phyloP scores from a whole-genome alignment of 30 jellyfish, hydroid and myxozoan species.

The Calvadosia cruxmelitensis region DNA sequence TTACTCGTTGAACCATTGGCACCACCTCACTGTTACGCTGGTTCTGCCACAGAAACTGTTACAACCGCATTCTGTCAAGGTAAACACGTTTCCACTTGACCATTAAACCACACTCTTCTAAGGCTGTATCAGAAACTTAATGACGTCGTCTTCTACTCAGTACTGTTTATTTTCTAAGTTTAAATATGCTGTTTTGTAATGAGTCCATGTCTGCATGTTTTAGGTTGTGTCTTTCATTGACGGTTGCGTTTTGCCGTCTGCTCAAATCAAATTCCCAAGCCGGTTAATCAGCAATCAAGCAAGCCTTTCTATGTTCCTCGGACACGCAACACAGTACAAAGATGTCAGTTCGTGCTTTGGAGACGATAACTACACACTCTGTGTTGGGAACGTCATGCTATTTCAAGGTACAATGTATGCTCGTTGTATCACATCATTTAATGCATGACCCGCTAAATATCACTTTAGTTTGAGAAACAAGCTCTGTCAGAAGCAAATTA shows the following conservation, averaged over 20 bases:
- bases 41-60: constrained; percentile 54
- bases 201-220: too few species aligned
- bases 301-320: constrained; percentile 49
- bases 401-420: constrained; percentile 60
- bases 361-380: not conserved
- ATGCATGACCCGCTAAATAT: too few species aligned
- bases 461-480: too few species aligned
- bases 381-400: constrained; percentile 20
- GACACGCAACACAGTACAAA: constrained; percentile 53
- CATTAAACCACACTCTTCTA: not conserved
- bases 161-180: too few species aligned
- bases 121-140: not conserved
- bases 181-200: too few species aligned
- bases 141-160: too few species aligned
- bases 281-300: constrained; percentile 39
- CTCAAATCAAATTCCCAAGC: constrained; percentile 84
- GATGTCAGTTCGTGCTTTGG: constrained; percentile 3
- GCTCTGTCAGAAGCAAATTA: too few species aligned
- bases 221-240: constrained; percentile 65
- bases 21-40: constrained; percentile 63
- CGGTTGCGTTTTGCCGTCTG: constrained; percentile 73
- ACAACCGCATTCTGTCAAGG: constrained; percentile 85
- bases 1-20: constrained; percentile 60
- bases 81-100: not conserved
- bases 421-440: too few species aligned